Evolutionary conservation across 1,140 invertebrate species (phyloP).

Genomic region (Bicyclus anynana): DNA sequence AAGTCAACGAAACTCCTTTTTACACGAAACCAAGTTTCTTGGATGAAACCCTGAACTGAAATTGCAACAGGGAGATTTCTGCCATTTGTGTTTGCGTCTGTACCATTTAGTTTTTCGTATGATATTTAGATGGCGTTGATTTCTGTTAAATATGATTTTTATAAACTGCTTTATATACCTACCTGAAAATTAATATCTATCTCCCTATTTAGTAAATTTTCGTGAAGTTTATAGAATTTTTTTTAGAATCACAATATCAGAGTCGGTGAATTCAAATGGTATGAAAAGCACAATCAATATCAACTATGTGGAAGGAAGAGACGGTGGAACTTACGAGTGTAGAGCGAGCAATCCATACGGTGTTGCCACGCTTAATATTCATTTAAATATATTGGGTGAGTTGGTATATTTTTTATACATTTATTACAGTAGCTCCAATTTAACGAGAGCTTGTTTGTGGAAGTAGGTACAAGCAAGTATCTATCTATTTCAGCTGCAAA

Average conservation of each 20-base stretch:
- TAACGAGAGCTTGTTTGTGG: too few relatives aligned
- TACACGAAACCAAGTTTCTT: neutral
- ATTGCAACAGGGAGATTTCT: too few relatives aligned
- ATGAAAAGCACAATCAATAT: slow-evolving; percentile 80
- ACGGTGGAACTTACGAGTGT: slow-evolving; percentile 91
- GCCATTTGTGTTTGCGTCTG: too few relatives aligned
- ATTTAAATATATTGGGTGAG: slow-evolving; percentile 88
- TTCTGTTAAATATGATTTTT: too few relatives aligned
- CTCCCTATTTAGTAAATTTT: too few relatives aligned
- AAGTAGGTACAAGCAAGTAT: too few relatives aligned
- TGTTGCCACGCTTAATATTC: slow-evolving; percentile 86
- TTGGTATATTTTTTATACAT: slow-evolving; percentile 5
- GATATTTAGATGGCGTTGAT: neutral
- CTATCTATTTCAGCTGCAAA: too few relatives aligned
- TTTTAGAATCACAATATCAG: slow-evolving; percentile 77
- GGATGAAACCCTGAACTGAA: too few relatives aligned
- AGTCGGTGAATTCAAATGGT: slow-evolving; percentile 79
- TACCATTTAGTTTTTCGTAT: neutral
- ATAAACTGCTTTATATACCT: too few relatives aligned
- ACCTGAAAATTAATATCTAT: too few relatives aligned
- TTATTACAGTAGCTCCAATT: too few relatives aligned
- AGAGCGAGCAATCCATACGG: slow-evolving; percentile 90
- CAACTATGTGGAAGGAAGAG: slow-evolving; percentile 81
- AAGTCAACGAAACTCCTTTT: neutral
- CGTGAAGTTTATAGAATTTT: neutral